Percentiles rank a stretch among this genome's conserved stretches.
These are phyloP conservation scores for Crossaster papposus DNA, from an alignment of 53 echinoderm and acorn worm species.

Conservation along the genomic window DNA sequence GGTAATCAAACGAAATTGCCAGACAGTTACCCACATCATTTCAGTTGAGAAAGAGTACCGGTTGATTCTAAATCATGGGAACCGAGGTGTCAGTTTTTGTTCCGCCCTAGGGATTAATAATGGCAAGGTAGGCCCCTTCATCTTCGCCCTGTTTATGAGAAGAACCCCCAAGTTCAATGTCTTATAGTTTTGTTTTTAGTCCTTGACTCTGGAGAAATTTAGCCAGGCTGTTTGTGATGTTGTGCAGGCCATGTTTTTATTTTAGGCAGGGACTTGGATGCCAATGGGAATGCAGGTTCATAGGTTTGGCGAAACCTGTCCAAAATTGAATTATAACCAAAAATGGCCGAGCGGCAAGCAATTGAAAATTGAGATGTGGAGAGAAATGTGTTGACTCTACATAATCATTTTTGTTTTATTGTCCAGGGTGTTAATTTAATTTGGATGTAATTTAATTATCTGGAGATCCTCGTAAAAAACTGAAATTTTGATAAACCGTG, in stretches of 20 bases:
- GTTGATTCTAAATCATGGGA: conserved; percentile 20
- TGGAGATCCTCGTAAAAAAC: neutral
- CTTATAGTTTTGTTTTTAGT: conserved; percentile 7
- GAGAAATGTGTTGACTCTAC: conserved; percentile 13
- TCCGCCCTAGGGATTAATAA: conserved; percentile 18
- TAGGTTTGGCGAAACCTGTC: neutral
- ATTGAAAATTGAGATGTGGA: conserved; percentile 43
- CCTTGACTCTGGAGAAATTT: conserved; percentile 1
- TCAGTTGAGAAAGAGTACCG: neutral
- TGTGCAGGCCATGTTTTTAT: conserved; percentile 3
- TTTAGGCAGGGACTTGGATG: neutral
- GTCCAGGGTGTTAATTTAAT: neutral
- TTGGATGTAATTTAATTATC: neutral
- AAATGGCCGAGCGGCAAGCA: neutral
- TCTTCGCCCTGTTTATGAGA: conserved; percentile 11
- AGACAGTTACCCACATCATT: neutral
- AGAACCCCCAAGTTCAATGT: conserved; percentile 20
- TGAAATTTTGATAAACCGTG: conserved; percentile 33
- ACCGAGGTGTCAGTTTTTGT: neutral
- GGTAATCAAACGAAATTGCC: neutral
- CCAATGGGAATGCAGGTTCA: conserved; percentile 8
- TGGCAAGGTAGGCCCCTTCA: neutral
- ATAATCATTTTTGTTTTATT: neutral
- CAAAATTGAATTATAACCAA: conserved; percentile 8
- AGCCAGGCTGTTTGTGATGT: neutral